Percentiles rank a stretch among this genome's conserved stretches.
These are phyloP conservation scores for Hippolais icterina DNA, from an alignment of 2,113 vertebrate species.

Conservation along the genomic window DNA sequence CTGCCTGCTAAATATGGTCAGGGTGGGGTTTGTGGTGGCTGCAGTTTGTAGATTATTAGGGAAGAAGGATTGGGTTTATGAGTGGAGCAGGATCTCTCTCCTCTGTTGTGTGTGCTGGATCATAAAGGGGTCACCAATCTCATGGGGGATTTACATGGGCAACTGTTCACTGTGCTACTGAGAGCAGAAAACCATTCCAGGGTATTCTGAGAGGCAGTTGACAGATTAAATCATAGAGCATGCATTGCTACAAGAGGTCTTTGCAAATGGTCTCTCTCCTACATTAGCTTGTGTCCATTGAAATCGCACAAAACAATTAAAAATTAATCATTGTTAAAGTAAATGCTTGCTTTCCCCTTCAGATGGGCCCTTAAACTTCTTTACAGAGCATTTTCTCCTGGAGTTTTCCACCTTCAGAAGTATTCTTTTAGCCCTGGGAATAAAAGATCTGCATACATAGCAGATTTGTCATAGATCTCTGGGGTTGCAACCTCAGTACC, in stretches of 20 bases:
- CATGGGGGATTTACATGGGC: slow-evolving; percentile 28
- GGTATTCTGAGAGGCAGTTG: slow-evolving; percentile 35
- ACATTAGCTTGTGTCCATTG: slow-evolving; percentile 14
- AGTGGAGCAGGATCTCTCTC: neutral
- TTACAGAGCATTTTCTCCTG: slow-evolving; percentile 2
- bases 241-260: neutral
- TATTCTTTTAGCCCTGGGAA: neutral
- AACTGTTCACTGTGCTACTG: slow-evolving; percentile 41
- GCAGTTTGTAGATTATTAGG: slow-evolving; percentile 31
- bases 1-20: slow-evolving; percentile 17
- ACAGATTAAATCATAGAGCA: slow-evolving; percentile 20
- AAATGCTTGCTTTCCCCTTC: neutral
- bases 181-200: slow-evolving; percentile 37
- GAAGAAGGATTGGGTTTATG: slow-evolving; percentile 27
- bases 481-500: neutral
- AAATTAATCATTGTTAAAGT: neutral
- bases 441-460: neutral
- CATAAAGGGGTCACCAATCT: slow-evolving; percentile 6
- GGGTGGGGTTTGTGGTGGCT: slow-evolving; percentile 34
- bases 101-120: neutral
- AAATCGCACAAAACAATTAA: slow-evolving; percentile 61
- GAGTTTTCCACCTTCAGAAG: neutral
- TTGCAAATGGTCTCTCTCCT: slow-evolving; percentile 10
- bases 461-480: neutral
- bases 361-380: neutral